Percentiles rank a stretch among this genome's conserved stretches.
These are phyloP conservation scores for Falco novaeseelandiae DNA, from an alignment of 2,797 vertebrate species.

Conservation along the genomic window DNA sequence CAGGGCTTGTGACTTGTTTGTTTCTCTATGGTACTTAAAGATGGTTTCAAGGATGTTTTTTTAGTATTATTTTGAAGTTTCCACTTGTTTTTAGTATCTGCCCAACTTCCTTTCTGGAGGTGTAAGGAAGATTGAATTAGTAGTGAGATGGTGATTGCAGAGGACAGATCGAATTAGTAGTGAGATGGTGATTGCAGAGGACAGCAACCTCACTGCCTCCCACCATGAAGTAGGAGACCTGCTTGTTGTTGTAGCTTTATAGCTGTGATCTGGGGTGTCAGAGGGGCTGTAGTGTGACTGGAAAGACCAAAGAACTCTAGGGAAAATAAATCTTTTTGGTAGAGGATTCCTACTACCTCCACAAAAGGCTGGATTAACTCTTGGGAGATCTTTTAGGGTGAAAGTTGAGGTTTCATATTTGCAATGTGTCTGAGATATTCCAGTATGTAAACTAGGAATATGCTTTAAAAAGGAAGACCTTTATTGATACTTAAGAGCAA, in stretches of 20 bases:
- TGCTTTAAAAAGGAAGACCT: not conserved
- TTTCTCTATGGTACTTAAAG: not conserved
- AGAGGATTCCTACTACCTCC: not conserved
- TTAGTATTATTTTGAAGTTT: not conserved
- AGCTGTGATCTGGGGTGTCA: not conserved
- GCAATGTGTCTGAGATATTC: not conserved
- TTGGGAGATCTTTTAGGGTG: not conserved
- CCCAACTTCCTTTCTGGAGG: not conserved
- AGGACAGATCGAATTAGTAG: not conserved
- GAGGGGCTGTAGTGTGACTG: not conserved
- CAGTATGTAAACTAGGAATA: not conserved
- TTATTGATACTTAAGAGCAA: not conserved
- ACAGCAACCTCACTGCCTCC: not conserved
- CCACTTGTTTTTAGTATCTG: not conserved
- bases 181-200: not conserved
- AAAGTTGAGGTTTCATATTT: not conserved
- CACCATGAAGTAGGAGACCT: not conserved
- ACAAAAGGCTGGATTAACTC: not conserved
- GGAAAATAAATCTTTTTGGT: not conserved
- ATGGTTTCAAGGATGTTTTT: not conserved
- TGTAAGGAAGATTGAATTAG: not conserved
- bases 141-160: not conserved
- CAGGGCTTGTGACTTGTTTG: not conserved
- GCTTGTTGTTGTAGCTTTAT: not conserved
- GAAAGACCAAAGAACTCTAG: not conserved